These are phyloP conservation scores for Pseudococcus viburni DNA, from an alignment of 2,888 invertebrate species.

Conservation along the genomic window DNA sequence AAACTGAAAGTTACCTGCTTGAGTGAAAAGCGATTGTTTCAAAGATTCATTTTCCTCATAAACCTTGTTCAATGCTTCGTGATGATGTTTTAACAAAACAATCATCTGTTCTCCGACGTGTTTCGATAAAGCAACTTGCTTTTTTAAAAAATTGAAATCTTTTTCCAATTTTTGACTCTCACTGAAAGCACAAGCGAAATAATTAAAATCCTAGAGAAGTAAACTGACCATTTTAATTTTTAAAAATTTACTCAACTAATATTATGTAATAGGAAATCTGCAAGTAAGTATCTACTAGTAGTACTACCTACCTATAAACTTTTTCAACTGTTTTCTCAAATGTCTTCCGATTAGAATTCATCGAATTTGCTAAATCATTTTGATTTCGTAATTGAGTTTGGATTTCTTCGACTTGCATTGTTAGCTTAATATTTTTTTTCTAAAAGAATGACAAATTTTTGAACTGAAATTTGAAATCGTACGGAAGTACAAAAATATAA, in stretches of 20 bases:
- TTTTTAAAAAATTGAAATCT: background rate
- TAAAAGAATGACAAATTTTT: background rate
- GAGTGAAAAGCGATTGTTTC: background rate
- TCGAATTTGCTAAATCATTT: background rate
- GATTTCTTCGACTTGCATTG: background rate
- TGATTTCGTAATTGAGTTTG: background rate
- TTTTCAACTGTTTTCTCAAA: constrained; percentile 6
- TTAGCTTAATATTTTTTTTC: background rate
- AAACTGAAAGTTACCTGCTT: background rate
- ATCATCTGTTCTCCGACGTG: constrained; percentile 43
- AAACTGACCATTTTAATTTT: too few relatives aligned
- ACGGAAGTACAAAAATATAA: too few relatives aligned
- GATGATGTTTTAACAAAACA: constrained; percentile 7
- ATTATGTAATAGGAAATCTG: too few relatives aligned
- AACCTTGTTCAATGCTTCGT: background rate
- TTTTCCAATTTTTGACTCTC: constrained; percentile 39
- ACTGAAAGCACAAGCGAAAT: background rate
- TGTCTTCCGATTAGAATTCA: background rate
- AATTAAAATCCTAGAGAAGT: background rate
- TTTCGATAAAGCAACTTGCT: constrained; percentile 18
- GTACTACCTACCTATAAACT: background rate
- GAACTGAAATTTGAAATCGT: too few relatives aligned
- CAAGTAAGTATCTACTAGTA: too few relatives aligned
- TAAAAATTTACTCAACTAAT: too few relatives aligned
- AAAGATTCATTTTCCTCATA: constrained; percentile 5